Evolutionary conservation across 2,113 vertebrate genomes (phyloP).

Genomic region (Caloenas nicobarica): DNA sequence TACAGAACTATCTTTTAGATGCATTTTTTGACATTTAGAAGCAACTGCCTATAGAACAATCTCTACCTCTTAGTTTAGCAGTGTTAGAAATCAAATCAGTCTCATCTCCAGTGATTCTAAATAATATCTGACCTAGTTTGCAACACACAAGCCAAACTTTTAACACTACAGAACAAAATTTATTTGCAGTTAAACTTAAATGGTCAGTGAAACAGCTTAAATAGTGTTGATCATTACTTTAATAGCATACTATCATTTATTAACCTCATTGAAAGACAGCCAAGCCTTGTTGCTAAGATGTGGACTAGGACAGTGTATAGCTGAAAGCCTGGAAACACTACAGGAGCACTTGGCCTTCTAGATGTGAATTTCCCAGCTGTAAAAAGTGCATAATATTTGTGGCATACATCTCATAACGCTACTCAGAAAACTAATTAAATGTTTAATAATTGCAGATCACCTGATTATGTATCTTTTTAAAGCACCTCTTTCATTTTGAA

Average conservation of each 20-base stretch:
- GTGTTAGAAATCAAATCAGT: constrained; percentile 34
- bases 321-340: neutral
- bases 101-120: constrained; percentile 9
- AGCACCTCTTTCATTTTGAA: neutral
- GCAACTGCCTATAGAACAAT: constrained; percentile 1
- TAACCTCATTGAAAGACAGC: neutral
- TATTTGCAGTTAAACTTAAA: constrained; percentile 15
- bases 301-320: neutral
- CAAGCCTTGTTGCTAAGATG: neutral
- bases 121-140: constrained; percentile 27
- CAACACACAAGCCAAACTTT: neutral
- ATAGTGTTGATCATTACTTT: neutral
- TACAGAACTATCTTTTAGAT: constrained; percentile 12
- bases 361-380: neutral
- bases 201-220: neutral
- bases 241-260: neutral
- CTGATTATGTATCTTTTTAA: neutral
- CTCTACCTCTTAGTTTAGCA: constrained; percentile 14
- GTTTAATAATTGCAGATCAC: neutral
- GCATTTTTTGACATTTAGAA: constrained; percentile 16
- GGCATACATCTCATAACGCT: neutral
- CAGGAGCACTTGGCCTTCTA: neutral
- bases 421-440: neutral
- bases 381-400: neutral
- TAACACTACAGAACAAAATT: neutral